A percentile compares a stretch with the other conserved stretches of the same genome.
phyloP scores from a whole-genome alignment of 2,888 invertebrate genomes.

The Reticulitermes lucifugus region DNA sequence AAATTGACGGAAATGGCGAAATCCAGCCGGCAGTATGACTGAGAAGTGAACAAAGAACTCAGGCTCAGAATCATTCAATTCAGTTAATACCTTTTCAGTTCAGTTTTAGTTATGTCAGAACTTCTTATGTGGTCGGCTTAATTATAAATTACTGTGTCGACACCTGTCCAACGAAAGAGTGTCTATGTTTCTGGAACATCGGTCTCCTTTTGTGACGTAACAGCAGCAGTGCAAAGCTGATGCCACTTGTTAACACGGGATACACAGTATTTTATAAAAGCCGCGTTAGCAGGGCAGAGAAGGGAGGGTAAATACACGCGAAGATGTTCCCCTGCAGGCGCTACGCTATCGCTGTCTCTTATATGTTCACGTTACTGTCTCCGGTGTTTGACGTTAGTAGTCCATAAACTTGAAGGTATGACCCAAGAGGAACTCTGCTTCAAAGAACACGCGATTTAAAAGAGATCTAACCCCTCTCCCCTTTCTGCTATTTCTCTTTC shows the following conservation, averaged over 20 bases:
- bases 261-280: neutral
- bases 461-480: slow-evolving; percentile 26
- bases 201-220: too few relatives aligned
- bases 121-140: too few relatives aligned
- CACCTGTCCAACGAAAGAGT: too few relatives aligned
- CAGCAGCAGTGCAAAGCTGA: neutral
- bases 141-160: too few relatives aligned
- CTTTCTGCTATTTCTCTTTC: slow-evolving; percentile 2
- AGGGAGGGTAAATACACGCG: neutral
- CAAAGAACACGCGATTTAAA: slow-evolving; percentile 36
- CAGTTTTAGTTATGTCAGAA: too few relatives aligned
- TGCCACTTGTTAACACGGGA: slow-evolving; percentile 21
- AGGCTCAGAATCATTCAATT: too few relatives aligned
- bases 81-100: too few relatives aligned
- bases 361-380: slow-evolving; percentile 27
- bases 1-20: too few relatives aligned
- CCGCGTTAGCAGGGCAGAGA: neutral
- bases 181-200: too few relatives aligned
- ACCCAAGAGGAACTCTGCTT: slow-evolving; percentile 3
- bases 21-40: too few relatives aligned
- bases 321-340: slow-evolving; percentile 9
- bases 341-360: slow-evolving; percentile 27
- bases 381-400: slow-evolving; percentile 42
- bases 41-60: too few relatives aligned
- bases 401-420: slow-evolving; percentile 41